These are phyloP conservation scores for Drosophila histrio DNA, from an alignment of 2,888 invertebrate species.

Conservation along the genomic window DNA sequence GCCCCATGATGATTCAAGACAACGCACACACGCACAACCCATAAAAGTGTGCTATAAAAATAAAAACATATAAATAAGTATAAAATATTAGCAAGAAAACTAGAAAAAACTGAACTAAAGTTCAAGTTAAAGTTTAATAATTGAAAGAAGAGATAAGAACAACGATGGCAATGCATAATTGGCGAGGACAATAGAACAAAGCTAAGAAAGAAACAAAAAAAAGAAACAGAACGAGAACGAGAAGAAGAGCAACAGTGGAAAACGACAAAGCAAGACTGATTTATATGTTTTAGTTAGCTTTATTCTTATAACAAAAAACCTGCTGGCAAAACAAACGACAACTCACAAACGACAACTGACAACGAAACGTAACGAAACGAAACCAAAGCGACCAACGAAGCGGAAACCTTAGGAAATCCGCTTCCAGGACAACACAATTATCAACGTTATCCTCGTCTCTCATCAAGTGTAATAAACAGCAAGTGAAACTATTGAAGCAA, in stretches of 20 bases:
- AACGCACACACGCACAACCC: conserved; percentile 41
- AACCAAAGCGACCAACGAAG: conserved; percentile 24
- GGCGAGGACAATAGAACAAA: conserved; percentile 24
- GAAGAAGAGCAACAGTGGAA: conserved; percentile 12
- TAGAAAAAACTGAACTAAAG: conserved; percentile 8
- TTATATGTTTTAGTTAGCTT: conserved; percentile 78
- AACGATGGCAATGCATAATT: conserved; percentile 45
- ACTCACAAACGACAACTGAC: not conserved
- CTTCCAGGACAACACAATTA: conserved; percentile 33
- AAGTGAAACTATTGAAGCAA: conserved; percentile 42
- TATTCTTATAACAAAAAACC: conserved; percentile 36
- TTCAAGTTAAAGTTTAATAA: conserved; percentile 30
- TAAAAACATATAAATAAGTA: conserved; percentile 47
- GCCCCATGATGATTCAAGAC: conserved; percentile 42
- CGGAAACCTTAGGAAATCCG: conserved; percentile 63
- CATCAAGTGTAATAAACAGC: conserved; percentile 21
- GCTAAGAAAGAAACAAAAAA: not conserved
- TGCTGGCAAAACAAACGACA: conserved; percentile 3
- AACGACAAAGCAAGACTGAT: conserved; percentile 79
- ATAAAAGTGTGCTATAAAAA: conserved; percentile 71
- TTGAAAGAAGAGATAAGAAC: not conserved
- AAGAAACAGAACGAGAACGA: conserved; percentile 13
- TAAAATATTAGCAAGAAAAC: conserved; percentile 7
- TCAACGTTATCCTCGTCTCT: conserved; percentile 15
- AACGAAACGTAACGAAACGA: conserved; percentile 9